phyloP scores from a whole-genome alignment of 1,140 invertebrate genomes.

The Apis cerana region DNA sequence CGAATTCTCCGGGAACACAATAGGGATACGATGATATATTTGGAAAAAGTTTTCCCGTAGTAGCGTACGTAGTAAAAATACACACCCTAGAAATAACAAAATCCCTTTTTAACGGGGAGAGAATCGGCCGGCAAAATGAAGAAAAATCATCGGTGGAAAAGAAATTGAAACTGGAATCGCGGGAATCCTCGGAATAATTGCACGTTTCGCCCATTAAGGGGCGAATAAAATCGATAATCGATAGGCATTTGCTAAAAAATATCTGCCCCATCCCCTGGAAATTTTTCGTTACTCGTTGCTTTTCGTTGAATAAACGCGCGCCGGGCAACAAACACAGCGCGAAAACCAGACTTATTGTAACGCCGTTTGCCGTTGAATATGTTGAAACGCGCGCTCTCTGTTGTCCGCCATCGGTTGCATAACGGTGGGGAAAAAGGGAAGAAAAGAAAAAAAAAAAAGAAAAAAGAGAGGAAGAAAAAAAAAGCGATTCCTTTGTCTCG shows the following conservation, averaged over 20 bases:
- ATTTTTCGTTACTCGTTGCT: neutral
- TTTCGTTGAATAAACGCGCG: neutral
- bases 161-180: neutral
- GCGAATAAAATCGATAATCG: neutral
- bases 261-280: too few species aligned
- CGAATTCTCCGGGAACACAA: too few species aligned
- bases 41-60: too few species aligned
- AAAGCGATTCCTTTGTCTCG: conserved; percentile 7
- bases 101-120: neutral
- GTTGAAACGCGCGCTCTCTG: neutral
- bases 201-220: neutral
- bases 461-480: too few species aligned
- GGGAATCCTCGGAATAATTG: conserved; percentile 4
- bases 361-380: neutral
- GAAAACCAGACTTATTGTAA: conserved; percentile 32
- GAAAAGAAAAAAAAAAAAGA: too few species aligned
- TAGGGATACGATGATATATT: too few species aligned
- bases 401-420: conserved; percentile 17
- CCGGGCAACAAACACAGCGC: conserved; percentile 12
- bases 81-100: neutral
- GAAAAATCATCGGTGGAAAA: neutral
- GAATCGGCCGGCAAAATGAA: neutral
- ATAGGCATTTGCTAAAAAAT: neutral
- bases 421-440: neutral
- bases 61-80: neutral